Percentiles rank a stretch among this genome's conserved stretches.
These are phyloP conservation scores for Eurypyga helias DNA, from an alignment of 2,113 vertebrate species.

Conservation along the genomic window DNA sequence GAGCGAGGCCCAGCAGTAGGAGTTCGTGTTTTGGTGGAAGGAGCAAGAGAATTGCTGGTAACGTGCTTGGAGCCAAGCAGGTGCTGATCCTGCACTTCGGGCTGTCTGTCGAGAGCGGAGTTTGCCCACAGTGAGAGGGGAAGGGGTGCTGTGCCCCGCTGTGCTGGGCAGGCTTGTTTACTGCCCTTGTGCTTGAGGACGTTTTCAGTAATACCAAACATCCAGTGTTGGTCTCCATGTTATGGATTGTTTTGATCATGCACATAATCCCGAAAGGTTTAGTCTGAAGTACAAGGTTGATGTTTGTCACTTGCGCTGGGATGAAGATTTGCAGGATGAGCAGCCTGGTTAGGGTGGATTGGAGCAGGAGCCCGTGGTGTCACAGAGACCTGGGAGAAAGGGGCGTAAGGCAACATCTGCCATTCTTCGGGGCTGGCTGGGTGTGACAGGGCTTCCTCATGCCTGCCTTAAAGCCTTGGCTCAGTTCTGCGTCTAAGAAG, in stretches of 20 bases:
- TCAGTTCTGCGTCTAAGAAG: background rate
- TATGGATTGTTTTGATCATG: background rate
- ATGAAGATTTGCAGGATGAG: background rate
- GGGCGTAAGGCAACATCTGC: background rate
- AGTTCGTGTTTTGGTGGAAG: conserved; percentile 69
- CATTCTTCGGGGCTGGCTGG: background rate
- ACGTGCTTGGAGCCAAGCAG: conserved; percentile 53
- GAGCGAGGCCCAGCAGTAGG: conserved; percentile 76
- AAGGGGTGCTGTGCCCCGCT: background rate
- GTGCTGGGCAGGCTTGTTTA: background rate
- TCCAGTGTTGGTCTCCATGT: background rate
- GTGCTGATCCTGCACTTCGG: conserved; percentile 15
- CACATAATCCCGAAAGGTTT: background rate
- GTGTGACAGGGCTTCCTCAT: background rate
- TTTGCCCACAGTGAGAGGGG: background rate
- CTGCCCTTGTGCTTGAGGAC: background rate
- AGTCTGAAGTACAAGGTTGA: background rate
- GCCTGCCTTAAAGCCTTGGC: background rate
- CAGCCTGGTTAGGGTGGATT: background rate
- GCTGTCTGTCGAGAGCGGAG: background rate
- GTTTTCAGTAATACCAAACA: background rate
- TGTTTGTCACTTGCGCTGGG: background rate
- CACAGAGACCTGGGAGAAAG: background rate
- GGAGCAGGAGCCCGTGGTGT: background rate
- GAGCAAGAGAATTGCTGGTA: conserved; percentile 62